Percentiles rank a stretch among this genome's conserved stretches.
These are phyloP conservation scores for Campodea augens DNA, from an alignment of 1,140 invertebrate genomes.

Conservation along the genomic window DNA sequence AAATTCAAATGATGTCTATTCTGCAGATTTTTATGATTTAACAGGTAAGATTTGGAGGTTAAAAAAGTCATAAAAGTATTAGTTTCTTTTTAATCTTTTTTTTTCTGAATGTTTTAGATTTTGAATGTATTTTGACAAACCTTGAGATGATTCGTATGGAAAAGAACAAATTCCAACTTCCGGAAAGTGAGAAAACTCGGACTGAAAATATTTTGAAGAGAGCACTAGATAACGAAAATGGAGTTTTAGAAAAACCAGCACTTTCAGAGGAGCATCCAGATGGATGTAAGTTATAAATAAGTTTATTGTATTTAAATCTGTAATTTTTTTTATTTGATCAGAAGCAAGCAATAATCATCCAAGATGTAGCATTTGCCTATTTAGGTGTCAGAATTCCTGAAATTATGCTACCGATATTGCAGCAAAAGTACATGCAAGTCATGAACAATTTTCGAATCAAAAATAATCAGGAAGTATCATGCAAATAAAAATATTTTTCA, in stretches of 20 bases:
- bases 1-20: constrained; percentile 47
- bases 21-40: constrained; percentile 71
- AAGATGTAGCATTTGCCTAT: too few species aligned
- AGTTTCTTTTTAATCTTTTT: constrained; percentile 1
- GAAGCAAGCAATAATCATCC: too few species aligned
- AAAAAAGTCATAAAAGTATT: background rate
- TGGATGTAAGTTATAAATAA: constrained; percentile 60
- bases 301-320: too few species aligned
- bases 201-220: constrained; percentile 67
- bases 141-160: constrained; percentile 52
- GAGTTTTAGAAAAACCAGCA: constrained; percentile 35
- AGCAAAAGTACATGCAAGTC: too few species aligned
- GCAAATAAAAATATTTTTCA: too few species aligned
- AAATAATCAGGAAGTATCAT: too few species aligned
- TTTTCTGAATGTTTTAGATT: constrained; percentile 37
- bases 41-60: constrained; percentile 36
- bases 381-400: too few species aligned
- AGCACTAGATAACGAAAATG: constrained; percentile 62
- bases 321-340: too few species aligned
- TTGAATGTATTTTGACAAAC: constrained; percentile 74
- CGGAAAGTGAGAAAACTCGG: constrained; percentile 45
- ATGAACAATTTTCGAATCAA: too few species aligned
- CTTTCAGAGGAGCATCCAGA: constrained; percentile 69
- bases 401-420: too few species aligned
- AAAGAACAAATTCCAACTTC: constrained; percentile 46